phyloP scores from a whole-genome alignment of 2,888 invertebrate genomes.

The Campaea margaritaria region DNA sequence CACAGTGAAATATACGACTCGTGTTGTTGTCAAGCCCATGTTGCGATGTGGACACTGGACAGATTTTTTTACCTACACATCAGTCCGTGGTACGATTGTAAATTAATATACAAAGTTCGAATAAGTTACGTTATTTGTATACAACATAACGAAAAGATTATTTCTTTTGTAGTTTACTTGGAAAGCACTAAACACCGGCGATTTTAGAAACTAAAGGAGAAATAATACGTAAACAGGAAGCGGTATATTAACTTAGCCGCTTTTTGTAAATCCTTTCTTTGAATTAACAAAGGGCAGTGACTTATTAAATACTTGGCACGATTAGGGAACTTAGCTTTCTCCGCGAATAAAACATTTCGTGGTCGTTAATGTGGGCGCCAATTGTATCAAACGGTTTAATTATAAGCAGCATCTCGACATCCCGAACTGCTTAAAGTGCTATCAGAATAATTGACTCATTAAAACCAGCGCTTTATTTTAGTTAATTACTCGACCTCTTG shows the following conservation, averaged over 20 bases:
- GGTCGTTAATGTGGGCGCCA: slow-evolving; percentile 16
- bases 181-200: not conserved
- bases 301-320: slow-evolving; percentile 14
- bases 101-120: too few relatives aligned
- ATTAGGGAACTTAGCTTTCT: slow-evolving; percentile 8
- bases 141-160: too few relatives aligned
- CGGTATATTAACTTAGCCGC: not conserved
- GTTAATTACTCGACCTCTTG: not conserved
- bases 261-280: not conserved
- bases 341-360: slow-evolving; percentile 17
- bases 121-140: too few relatives aligned
- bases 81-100: not conserved
- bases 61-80: not conserved
- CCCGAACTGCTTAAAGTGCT: slow-evolving; percentile 14
- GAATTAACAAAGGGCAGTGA: slow-evolving; percentile 2
- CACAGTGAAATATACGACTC: slow-evolving; percentile 21
- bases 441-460: slow-evolving; percentile 18
- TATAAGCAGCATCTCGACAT: slow-evolving; percentile 7
- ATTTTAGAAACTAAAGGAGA: not conserved
- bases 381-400: slow-evolving; percentile 18
- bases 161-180: not conserved
- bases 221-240: not conserved
- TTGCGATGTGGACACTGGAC: slow-evolving; percentile 16
- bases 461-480: slow-evolving; percentile 1
- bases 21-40: slow-evolving; percentile 19